phyloP scores from a whole-genome alignment of 1,140 invertebrate genomes.

The Drosophila navojoa region DNA sequence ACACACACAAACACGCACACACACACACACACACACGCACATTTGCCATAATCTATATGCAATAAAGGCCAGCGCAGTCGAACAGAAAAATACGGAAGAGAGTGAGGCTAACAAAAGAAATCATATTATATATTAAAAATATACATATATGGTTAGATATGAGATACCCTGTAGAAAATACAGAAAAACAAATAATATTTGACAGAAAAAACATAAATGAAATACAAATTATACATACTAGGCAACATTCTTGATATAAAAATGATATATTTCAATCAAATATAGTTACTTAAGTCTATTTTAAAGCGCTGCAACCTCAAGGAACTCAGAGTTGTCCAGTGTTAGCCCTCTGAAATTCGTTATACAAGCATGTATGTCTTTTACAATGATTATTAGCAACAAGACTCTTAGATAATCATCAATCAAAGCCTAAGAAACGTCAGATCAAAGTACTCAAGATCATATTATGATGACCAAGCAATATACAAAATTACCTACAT shows the following conservation, averaged over 20 bases:
- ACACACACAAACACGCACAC: conserved; percentile 29
- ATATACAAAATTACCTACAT: too few species aligned
- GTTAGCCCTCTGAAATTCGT: background rate
- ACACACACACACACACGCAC: conserved; percentile 23
- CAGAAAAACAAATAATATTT: too few species aligned
- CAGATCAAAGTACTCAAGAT: too few species aligned
- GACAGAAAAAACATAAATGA: too few species aligned
- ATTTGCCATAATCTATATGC: conserved; percentile 27
- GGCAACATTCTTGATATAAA: too few species aligned
- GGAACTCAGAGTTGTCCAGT: background rate
- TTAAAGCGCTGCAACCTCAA: background rate
- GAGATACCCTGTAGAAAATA: conserved; percentile 25
- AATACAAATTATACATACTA: too few species aligned
- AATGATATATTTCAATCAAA: too few species aligned
- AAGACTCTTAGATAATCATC: too few species aligned
- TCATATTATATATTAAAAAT: conserved; percentile 32
- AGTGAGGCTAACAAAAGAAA: background rate
- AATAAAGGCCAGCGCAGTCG: conserved; percentile 19
- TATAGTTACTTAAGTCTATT: background rate
- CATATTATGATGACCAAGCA: too few species aligned
- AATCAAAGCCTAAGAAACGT: too few species aligned
- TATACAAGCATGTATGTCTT: background rate
- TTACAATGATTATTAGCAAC: background rate
- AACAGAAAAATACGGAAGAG: conserved; percentile 11
- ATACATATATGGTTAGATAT: conserved; percentile 75